Conservation (phyloP, 2,888 invertebrate genomes). For the Drosophila pegasa region DNA sequence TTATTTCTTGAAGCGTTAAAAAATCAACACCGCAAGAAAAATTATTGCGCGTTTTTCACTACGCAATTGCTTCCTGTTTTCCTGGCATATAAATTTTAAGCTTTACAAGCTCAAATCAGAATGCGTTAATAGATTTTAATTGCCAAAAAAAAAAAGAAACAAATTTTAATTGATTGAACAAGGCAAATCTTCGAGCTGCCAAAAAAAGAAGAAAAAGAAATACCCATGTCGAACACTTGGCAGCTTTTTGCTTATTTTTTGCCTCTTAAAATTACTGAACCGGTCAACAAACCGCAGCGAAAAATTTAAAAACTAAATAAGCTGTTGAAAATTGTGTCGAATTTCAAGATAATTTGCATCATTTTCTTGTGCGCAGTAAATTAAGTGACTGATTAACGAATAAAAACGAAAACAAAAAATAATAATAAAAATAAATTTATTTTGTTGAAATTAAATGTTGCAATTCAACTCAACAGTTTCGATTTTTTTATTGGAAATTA, state of each 20-base stretch:
- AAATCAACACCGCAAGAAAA: conserved; percentile 20
- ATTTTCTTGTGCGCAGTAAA: conserved; percentile 15
- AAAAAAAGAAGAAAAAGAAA: conserved; percentile 5
- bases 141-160: background rate
- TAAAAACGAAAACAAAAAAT: background rate
- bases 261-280: conserved; percentile 36
- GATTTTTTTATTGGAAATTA: background rate
- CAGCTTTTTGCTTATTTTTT: background rate
- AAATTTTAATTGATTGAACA: conserved; percentile 12
- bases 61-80: conserved; percentile 41
- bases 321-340: conserved; percentile 35
- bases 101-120: conserved; percentile 2
- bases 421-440: conserved; percentile 1
- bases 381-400: conserved; percentile 7
- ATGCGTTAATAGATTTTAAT: conserved; percentile 14
- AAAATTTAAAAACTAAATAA: conserved; percentile 18
- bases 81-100: conserved; percentile 3
- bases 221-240: conserved; percentile 34
- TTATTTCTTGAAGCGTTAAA: conserved; percentile 49
- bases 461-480: background rate
- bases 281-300: conserved; percentile 38
- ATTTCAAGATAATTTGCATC: conserved; percentile 24
- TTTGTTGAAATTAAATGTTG: conserved; percentile 2
- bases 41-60: conserved; percentile 32
- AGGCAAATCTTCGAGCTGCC: conserved; percentile 13